Conservation (phyloP, 2,797 vertebrate genomes). For the Cossypha dichroa region DNA sequence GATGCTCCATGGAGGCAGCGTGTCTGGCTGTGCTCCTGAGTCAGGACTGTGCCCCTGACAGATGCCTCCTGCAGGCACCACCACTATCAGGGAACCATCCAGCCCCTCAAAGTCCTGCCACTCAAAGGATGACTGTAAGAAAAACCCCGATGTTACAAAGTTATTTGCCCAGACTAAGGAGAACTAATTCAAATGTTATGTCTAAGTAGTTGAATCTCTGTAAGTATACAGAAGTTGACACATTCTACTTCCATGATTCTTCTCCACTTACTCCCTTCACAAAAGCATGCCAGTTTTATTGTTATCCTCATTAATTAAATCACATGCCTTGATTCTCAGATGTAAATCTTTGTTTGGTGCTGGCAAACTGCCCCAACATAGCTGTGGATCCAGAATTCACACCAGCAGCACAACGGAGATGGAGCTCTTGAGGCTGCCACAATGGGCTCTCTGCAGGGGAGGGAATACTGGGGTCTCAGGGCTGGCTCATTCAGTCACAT, state of each 20-base stretch:
- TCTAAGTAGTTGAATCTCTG: neutral
- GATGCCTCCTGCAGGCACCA: neutral
- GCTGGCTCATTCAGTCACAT: neutral
- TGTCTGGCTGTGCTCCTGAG: neutral
- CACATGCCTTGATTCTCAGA: neutral
- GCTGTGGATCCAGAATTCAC: neutral
- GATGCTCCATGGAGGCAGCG: neutral
- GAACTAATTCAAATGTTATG: neutral
- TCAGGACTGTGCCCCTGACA: neutral
- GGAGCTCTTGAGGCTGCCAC: neutral
- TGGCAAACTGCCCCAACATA: neutral
- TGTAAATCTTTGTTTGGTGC: neutral
- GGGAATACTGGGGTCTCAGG: neutral
- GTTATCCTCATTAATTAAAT: neutral
- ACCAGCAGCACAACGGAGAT: rapidly evolving
- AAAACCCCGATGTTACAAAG: neutral
- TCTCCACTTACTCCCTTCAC: neutral
- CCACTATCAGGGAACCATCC: rapidly evolving
- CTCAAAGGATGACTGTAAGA: neutral
- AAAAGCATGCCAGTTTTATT: neutral
- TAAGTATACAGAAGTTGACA: neutral
- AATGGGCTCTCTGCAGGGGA: neutral
- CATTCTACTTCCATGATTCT: neutral
- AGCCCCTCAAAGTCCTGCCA: neutral
- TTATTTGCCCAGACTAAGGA: neutral